Conservation (phyloP, 2,113 vertebrate species). For the Gadus chalcogrammus region DNA sequence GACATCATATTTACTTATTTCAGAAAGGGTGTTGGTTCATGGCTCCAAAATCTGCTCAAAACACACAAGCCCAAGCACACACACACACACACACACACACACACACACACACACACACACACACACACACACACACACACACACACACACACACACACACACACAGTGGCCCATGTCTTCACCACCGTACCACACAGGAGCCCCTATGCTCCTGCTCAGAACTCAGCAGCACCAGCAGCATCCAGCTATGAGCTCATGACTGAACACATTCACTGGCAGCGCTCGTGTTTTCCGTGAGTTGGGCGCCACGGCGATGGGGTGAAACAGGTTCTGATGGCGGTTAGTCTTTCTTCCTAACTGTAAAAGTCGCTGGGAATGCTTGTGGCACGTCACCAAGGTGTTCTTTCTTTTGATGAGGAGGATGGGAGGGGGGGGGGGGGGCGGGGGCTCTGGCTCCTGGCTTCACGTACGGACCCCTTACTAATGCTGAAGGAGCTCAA, state of each 20-base stretch:
- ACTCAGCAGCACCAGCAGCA: neutral
- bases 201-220: no score
- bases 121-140: neutral
- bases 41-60: no score
- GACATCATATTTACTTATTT: no score
- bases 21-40: no score
- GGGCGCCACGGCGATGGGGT: no score
- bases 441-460: neutral
- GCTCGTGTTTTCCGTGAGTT: neutral
- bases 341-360: conserved; percentile 26
- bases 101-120: no score
- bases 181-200: no score
- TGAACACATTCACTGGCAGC: conserved; percentile 29
- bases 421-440: neutral
- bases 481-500: conserved; percentile 46
- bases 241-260: conserved; percentile 48
- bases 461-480: conserved; percentile 30
- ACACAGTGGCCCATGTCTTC: conserved; percentile 24
- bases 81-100: neutral
- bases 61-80: no score
- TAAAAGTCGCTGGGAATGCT: conserved; percentile 11
- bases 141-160: conserved; percentile 13
- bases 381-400: conserved; percentile 26
- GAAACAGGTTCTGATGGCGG: neutral
- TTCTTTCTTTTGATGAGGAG: neutral